Evolutionary conservation across 2,888 invertebrate genomes (phyloP), one percentile per base, ranked within the genome.

Genomic region (Lissocephala sabroskyi): DNA sequence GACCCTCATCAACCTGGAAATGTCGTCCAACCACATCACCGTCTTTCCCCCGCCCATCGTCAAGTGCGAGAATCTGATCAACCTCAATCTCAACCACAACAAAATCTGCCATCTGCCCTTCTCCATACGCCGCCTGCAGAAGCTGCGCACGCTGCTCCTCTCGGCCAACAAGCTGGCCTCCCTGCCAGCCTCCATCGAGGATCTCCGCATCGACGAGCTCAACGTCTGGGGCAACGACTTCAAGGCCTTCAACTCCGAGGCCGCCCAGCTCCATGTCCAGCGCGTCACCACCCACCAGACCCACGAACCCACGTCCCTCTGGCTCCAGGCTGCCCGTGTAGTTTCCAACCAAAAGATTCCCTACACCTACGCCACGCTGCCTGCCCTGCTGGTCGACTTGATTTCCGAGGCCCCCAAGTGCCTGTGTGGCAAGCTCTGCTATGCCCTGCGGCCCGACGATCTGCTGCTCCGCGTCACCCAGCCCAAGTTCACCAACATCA

Each of bases 61-160:
- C 70, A 90, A 89, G 78, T 83, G 92, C 14, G 85, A 87, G 59
- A 86, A 85, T 13, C 82, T 94, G 51, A 85, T 88, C 0, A 88
- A 88, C 16, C 83, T 94, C 2, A 89, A 90, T 73, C 53, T 92
- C 4, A 88, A 88, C 65, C 83, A 88, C 44, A 94, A 94, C 81
- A 65, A 79, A 28, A 77, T 94, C 2, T 80, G 63, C 28, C 76
- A 74, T 19, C 76, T 94, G 46, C 93, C 93, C 1, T 87, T 88
- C 40, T 89, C 89, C 11, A 83, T 94, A 40, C 90, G 92, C 4
- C 87, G 88, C 18, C 85, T 85, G 57, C 73, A 63, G 3, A 74
- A 56, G 2, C 59, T 85, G 26, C 82, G 84, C 1, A 77, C 65
- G 41, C 49, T 84, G 17, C 71, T 82, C 46, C 52, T 84, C 17